Evolutionary conservation across 2,113 vertebrate genomes (phyloP).

Genomic region (Cynoglossus semilaevis): DNA sequence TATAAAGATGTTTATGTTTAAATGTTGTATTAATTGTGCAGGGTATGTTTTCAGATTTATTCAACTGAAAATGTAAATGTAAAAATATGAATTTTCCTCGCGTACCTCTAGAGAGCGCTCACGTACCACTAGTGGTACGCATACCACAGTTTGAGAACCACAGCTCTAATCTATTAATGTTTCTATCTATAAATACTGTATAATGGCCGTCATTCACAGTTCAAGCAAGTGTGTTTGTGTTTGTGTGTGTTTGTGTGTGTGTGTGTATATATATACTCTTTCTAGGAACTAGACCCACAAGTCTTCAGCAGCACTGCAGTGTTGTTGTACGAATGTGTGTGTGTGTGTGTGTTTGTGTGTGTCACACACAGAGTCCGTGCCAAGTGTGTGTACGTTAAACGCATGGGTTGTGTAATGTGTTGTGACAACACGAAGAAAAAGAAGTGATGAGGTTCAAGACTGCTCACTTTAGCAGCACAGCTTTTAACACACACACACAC

Average conservation of each 20-base stretch:
- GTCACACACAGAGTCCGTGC: background rate
- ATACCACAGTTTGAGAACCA: too few relatives aligned
- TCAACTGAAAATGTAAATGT: too few relatives aligned
- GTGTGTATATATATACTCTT: background rate
- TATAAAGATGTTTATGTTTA: too few relatives aligned
- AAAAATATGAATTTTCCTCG: too few relatives aligned
- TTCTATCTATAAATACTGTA: too few relatives aligned
- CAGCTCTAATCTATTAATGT: too few relatives aligned
- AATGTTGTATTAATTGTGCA: too few relatives aligned
- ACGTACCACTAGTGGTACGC: too few relatives aligned
- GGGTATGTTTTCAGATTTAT: too few relatives aligned
- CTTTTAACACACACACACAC: conserved; percentile 10
- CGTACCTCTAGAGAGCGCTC: too few relatives aligned
- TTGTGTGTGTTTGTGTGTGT: conserved; percentile 2
- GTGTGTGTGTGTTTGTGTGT: conserved; percentile 9
- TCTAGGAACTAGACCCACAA: background rate
- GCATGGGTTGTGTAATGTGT: conserved; percentile 43
- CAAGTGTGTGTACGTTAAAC: conserved; percentile 17
- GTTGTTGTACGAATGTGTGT: background rate
- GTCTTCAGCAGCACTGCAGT: conserved; percentile 8
- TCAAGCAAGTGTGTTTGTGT: background rate
- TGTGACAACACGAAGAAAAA: conserved; percentile 26
- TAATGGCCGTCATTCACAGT: background rate
- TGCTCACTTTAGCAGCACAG: conserved; percentile 14
- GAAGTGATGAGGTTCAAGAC: conserved; percentile 44